phyloP scores from a whole-genome alignment of 2,888 invertebrate species.

The Heteropelma amictum region DNA sequence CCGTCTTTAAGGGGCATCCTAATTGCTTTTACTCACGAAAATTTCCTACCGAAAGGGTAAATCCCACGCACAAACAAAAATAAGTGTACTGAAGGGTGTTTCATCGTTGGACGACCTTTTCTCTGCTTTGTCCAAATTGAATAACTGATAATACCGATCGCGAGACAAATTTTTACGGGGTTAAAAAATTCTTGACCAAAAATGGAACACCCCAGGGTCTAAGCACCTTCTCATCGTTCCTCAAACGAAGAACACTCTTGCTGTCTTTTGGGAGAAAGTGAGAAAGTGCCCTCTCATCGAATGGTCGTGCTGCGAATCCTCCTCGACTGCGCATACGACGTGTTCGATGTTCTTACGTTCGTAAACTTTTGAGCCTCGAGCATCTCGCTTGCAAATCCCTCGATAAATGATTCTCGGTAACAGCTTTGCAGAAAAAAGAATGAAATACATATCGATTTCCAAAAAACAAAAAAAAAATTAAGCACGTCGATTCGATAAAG shows the following conservation, averaged over 20 bases:
- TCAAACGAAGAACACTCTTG: conserved; percentile 43
- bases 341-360: background rate
- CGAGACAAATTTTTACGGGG: too few relatives aligned
- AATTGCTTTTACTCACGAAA: conserved; percentile 37
- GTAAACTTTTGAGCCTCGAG: conserved; percentile 1
- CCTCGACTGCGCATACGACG: background rate
- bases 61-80: background rate
- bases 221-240: conserved; percentile 45
- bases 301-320: conserved; percentile 20
- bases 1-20: conserved; percentile 49
- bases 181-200: too few relatives aligned
- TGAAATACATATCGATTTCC: background rate
- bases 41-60: conserved; percentile 1
- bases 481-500: conserved; percentile 23
- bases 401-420: conserved; percentile 9
- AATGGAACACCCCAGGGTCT: too few relatives aligned
- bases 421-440: background rate
- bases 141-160: too few relatives aligned
- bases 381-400: conserved; percentile 9
- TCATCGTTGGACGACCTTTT: too few relatives aligned
- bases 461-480: conserved; percentile 19
- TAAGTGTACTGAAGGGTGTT: too few relatives aligned
- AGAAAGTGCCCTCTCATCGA: conserved; percentile 58
- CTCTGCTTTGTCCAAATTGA: too few relatives aligned
- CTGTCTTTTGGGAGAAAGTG: conserved; percentile 52